Percentiles rank a stretch among this genome's conserved stretches.
Evolutionary conservation across 1,140 invertebrate species (phyloP).

Genomic region (Reticulitermes speratus): DNA sequence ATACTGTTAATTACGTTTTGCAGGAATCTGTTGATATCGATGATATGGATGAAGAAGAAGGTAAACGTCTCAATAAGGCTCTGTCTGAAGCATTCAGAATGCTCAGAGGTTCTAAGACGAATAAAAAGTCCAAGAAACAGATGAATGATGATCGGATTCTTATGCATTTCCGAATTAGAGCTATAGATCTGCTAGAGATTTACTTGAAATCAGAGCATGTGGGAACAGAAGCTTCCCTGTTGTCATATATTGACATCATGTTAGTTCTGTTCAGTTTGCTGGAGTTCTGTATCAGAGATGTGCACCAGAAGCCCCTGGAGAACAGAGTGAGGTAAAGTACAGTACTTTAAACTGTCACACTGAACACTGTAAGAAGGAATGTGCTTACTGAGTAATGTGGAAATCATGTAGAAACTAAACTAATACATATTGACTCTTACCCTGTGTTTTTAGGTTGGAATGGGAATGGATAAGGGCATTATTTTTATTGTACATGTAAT

Average conservation of each 20-base stretch:
- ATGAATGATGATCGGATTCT: slow-evolving; percentile 62
- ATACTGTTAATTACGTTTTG: not conserved
- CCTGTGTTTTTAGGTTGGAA: not conserved
- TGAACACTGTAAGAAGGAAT: not conserved
- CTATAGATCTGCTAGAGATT: slow-evolving; percentile 67
- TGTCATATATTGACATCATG: slow-evolving; percentile 64
- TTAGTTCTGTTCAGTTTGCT: slow-evolving; percentile 61
- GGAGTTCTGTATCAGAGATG: slow-evolving; percentile 66
- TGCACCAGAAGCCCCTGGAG: slow-evolving; percentile 65
- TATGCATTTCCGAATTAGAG: slow-evolving; percentile 67
- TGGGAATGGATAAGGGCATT: no score
- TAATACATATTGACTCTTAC: no score
- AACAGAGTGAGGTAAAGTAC: slow-evolving; percentile 51
- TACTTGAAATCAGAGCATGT: slow-evolving; percentile 54
- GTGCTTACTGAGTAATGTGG: not conserved
- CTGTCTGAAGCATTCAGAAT: slow-evolving; percentile 68
- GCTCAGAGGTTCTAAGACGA: slow-evolving; percentile 45
- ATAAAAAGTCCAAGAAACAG: slow-evolving; percentile 61
- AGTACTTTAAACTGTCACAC: not conserved
- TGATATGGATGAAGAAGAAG: slow-evolving; percentile 72
- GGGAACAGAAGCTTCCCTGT: slow-evolving; percentile 59
- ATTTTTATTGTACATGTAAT: no score
- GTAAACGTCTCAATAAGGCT: slow-evolving; percentile 66
- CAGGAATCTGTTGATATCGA: slow-evolving; percentile 72
- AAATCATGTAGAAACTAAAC: not conserved